These are phyloP conservation scores for Lepidurus apus DNA, from an alignment of 1,140 invertebrate genomes.

Conservation along the genomic window DNA sequence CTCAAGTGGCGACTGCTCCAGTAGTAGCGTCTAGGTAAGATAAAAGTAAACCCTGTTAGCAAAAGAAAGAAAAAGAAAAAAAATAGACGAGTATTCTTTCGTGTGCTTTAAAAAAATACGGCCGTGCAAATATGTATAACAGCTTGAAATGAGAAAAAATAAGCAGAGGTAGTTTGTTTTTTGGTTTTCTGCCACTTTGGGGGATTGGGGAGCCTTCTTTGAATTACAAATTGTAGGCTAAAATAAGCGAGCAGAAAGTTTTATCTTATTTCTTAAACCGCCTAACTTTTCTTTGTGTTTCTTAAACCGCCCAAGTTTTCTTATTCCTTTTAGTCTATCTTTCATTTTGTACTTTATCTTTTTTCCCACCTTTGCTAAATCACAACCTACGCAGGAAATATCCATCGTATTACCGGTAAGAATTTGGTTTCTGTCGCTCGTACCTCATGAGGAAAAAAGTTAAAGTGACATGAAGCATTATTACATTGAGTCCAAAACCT, in stretches of 20 bases:
- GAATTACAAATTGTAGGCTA: background rate
- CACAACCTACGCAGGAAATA: constrained; percentile 44
- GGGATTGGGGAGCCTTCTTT: constrained; percentile 31
- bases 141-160: background rate
- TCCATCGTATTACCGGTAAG: constrained; percentile 50
- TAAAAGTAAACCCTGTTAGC: background rate
- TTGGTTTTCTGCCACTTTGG: constrained; percentile 41
- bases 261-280: background rate
- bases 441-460: background rate
- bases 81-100: too few relatives aligned
- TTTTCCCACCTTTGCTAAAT: background rate
- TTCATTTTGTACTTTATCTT: constrained; percentile 16
- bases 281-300: background rate
- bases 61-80: background rate
- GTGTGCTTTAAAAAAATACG: background rate
- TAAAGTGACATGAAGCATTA: background rate
- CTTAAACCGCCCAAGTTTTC: background rate
- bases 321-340: background rate
- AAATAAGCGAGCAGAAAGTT: background rate
- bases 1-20: constrained; percentile 28
- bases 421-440: constrained; percentile 17
- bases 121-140: background rate
- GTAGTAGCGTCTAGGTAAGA: background rate
- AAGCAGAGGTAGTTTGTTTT: constrained; percentile 26
- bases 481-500: background rate